A percentile compares a stretch with the other conserved stretches of the same genome.
These are phyloP conservation scores for Seira sanloemensis DNA, from an alignment of 2,888 invertebrate species.

Conservation along the genomic window DNA sequence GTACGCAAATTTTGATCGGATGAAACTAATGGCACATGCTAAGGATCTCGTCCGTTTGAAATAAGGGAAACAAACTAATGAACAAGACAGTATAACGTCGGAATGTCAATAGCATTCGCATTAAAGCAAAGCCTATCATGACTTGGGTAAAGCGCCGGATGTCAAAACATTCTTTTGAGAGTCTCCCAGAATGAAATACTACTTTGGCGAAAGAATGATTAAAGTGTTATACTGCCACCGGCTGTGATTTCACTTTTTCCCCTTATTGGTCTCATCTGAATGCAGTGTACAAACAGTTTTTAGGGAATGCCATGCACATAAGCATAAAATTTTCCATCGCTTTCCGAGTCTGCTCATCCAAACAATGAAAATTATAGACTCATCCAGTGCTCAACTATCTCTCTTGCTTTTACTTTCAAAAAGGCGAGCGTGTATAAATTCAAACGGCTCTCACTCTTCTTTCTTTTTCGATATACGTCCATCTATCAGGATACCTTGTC, in stretches of 20 bases:
- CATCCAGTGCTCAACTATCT: neutral
- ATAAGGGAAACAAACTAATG: too few species aligned
- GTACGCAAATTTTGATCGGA: too few species aligned
- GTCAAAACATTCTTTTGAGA: neutral
- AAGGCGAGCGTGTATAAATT: neutral
- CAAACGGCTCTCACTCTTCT: constrained; percentile 28
- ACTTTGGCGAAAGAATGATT: constrained; percentile 51
- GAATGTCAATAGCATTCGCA: too few species aligned
- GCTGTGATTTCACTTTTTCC: neutral
- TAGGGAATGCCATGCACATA: too few species aligned
- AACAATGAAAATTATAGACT: constrained; percentile 55
- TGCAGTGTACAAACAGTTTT: neutral
- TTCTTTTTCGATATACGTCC: constrained; percentile 33
- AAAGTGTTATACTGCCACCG: constrained; percentile 28
- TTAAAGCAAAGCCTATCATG: too few species aligned
- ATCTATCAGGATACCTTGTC: constrained; percentile 60
- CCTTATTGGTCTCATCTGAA: neutral
- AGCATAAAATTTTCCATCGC: neutral
- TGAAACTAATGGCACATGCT: too few species aligned
- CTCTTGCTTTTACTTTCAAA: constrained; percentile 1
- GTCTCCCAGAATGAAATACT: neutral
- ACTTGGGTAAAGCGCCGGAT: too few species aligned
- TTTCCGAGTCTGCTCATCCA: constrained; percentile 14
- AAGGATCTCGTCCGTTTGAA: too few species aligned
- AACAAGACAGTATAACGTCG: too few species aligned